phyloP scores from a whole-genome alignment of 2,113 vertebrate genomes.

The Castor canadensis region DNA sequence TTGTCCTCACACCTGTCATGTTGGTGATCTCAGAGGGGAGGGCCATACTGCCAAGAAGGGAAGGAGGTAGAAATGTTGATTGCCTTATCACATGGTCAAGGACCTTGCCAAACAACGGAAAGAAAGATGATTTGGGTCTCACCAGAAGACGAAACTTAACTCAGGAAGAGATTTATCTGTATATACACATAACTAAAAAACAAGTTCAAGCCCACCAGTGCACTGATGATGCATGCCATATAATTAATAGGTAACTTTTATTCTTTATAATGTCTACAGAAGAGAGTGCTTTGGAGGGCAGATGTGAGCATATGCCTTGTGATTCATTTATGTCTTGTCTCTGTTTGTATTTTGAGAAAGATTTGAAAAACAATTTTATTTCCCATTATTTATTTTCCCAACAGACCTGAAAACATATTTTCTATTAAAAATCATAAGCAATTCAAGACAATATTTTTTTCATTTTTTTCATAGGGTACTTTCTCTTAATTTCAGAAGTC shows the following conservation, averaged over 20 bases:
- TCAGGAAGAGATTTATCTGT: conserved; percentile 87
- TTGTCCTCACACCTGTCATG: conserved; percentile 72
- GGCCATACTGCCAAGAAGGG: conserved; percentile 58
- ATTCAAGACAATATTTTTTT: conserved; percentile 64
- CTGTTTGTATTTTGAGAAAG: conserved; percentile 76
- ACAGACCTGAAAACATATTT: conserved; percentile 60
- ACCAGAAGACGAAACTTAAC: conserved; percentile 84
- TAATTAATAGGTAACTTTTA: conserved; percentile 79
- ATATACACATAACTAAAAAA: conserved; percentile 74
- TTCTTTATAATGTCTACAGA: conserved; percentile 70
- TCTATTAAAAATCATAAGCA: conserved; percentile 68
- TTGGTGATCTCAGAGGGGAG: conserved; percentile 77
- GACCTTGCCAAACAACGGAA: conserved; percentile 84
- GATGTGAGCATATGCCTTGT: conserved; percentile 43
- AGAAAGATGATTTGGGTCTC: conserved; percentile 78
- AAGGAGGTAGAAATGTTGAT: conserved; percentile 76
- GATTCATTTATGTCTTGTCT: conserved; percentile 44
- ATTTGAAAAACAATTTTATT: conserved; percentile 69
- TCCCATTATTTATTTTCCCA: conserved; percentile 68
- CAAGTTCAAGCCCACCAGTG: conserved; percentile 77
- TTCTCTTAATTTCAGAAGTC: conserved; percentile 63
- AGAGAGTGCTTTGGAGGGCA: conserved; percentile 50
- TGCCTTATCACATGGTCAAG: conserved; percentile 85
- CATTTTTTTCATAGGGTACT: conserved; percentile 50
- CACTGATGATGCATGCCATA: conserved; percentile 80